These are phyloP conservation scores for Tricholauxania praeusta DNA, from an alignment of 2,888 invertebrate genomes.

Conservation along the genomic window DNA sequence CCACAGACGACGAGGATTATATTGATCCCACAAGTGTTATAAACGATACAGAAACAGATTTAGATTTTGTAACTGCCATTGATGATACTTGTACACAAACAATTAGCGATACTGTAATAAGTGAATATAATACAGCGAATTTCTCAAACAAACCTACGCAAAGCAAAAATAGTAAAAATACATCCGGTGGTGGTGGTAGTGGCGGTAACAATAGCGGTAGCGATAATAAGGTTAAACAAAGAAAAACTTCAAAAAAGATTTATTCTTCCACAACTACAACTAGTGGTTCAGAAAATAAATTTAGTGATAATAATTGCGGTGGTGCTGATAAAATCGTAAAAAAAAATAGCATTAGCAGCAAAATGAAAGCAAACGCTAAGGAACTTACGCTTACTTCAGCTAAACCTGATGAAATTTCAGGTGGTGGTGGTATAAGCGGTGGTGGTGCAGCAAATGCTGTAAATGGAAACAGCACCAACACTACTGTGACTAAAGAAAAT, in stretches of 20 bases:
- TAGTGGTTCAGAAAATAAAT: slow-evolving; percentile 59
- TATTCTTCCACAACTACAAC: slow-evolving; percentile 53
- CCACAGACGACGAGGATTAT: slow-evolving; percentile 92
- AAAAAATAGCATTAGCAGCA: slow-evolving; percentile 4
- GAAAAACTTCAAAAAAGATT: slow-evolving; percentile 53
- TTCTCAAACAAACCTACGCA: slow-evolving; percentile 46
- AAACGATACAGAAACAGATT: slow-evolving; percentile 49
- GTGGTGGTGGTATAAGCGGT: slow-evolving; percentile 28
- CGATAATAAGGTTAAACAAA: slow-evolving; percentile 46
- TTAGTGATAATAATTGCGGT: slow-evolving; percentile 54
- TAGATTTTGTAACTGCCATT: slow-evolving; percentile 56
- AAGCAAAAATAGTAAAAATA: slow-evolving; percentile 33
- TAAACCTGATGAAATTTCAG: slow-evolving; percentile 54
- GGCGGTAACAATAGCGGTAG: slow-evolving; percentile 56
- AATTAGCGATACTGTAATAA: slow-evolving; percentile 9
- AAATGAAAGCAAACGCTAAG: slow-evolving; percentile 60
- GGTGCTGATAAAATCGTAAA: slow-evolving; percentile 45
- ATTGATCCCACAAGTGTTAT: slow-evolving; percentile 70
- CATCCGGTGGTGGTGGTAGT: slow-evolving; percentile 45
- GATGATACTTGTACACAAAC: slow-evolving; percentile 48
- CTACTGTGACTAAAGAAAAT: slow-evolving; percentile 30
- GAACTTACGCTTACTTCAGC: slow-evolving; percentile 60
- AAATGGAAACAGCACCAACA: slow-evolving; percentile 21
- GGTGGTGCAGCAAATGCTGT: slow-evolving; percentile 22
- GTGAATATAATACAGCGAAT: slow-evolving; percentile 38